Base-by-base conservation (phyloP, 2,113 vertebrate genomes). In the Ancistrus triradiatus region DNA sequence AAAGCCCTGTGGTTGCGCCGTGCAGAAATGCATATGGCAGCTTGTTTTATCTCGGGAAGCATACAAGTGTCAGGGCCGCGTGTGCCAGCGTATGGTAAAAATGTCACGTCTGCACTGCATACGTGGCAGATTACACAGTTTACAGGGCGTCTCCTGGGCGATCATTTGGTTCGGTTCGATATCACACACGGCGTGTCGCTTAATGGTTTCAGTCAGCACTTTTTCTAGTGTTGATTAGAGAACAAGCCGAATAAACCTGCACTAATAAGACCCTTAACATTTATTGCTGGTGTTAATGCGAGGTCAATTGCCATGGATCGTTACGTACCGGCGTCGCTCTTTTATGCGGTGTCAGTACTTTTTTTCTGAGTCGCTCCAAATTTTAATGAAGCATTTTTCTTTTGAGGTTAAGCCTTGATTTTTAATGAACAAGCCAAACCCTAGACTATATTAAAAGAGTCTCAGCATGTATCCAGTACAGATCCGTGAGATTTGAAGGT, bases 1-100 rank as follows among this genome's bases (percentile, higher is more conserved):
- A 63, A 57, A 63, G 27, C 59, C 22, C 13, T 35, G 7, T 57
- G 15, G 56, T 38, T 58, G n/a, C 42, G n/a, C 18, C n/a, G 58
- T 50, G 11, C 17, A 51, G 10, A 24, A 42, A 22, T 31, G n/a
- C 52, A 52, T 21, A 51, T 17, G 35, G 17, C 14, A 33, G 33
- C 35, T 47, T 63, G 50, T 48, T 66, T 47, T 35, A 37, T 35
- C 27, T 13, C 5, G 47, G 25, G n/a, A 31, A 22, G n/a, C n/a
- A 48, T 22, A 48, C 43, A 55, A 37, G 35, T 37, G 35, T 37
- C 35, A 37, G 35, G 14, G 35, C 35, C 9, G 14, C 9, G 9
- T 37, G 9, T 37, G 2, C 9, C 9, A 37, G 35, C 9, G 7
- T 3, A 37, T 37, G 35, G 35, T 37, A 11, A 37, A 37, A 11